Evolutionary conservation across 1,140 invertebrate species (phyloP).

Genomic region (Acromyrmex echinatior): DNA sequence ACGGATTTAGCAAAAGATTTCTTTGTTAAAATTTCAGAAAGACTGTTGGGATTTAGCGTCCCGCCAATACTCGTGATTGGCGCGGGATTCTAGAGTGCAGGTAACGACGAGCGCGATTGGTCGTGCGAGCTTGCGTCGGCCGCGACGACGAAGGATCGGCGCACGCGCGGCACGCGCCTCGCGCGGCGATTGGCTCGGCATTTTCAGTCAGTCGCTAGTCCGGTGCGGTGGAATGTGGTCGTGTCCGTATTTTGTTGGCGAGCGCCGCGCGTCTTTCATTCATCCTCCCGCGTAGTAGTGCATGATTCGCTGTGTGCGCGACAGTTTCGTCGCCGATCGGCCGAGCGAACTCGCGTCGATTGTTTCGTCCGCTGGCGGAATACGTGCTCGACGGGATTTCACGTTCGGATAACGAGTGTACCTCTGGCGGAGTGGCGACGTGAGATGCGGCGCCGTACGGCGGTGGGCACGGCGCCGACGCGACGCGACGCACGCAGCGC

Average conservation of each 20-base stretch:
- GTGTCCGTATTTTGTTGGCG: constrained; percentile 71
- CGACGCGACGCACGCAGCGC: constrained; percentile 61
- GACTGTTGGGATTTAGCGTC: neutral
- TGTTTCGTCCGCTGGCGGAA: neutral
- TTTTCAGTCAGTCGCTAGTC: constrained; percentile 77
- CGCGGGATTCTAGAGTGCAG: neutral
- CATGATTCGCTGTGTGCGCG: constrained; percentile 17
- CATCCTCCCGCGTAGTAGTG: constrained; percentile 64
- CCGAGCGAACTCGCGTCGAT: neutral
- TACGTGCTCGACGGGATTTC: neutral
- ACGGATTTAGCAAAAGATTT: neutral
- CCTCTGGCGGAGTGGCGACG: neutral
- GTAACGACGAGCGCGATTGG: constrained; percentile 23
- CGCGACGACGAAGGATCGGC: neutral
- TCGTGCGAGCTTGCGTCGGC: neutral
- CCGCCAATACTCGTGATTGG: constrained; percentile 43
- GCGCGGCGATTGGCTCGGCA: constrained; percentile 70
- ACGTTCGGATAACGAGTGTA: no score
- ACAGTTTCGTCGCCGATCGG: constrained; percentile 6
- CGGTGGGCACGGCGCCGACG: constrained; percentile 52
- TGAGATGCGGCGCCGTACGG: constrained; percentile 61
- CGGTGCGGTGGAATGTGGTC: constrained; percentile 77
- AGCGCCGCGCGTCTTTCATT: constrained; percentile 75
- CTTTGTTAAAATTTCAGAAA: neutral
- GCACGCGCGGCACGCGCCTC: constrained; percentile 67